Conservation (phyloP, 2,113 vertebrate species). For the Bombycilla garrulus region DNA sequence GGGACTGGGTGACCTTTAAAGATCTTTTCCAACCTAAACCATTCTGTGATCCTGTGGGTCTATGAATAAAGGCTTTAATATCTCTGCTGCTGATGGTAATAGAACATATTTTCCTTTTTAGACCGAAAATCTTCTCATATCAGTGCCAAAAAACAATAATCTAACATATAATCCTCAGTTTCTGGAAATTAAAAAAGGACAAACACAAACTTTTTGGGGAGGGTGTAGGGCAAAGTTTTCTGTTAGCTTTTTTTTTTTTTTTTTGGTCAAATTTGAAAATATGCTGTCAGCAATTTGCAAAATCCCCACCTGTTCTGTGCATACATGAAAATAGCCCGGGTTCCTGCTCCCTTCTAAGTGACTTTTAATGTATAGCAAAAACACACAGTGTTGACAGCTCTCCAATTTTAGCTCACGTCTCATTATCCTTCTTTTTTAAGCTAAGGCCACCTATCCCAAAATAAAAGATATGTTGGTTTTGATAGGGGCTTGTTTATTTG, state of each 20-base stretch:
- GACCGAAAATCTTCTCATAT: neutral
- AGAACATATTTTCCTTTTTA: neutral
- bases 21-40: neutral
- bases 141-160: neutral
- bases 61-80: neutral
- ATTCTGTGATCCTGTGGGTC: neutral
- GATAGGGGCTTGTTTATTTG: neutral
- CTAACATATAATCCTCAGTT: fast-evolving
- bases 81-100: neutral
- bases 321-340: neutral
- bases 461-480: neutral
- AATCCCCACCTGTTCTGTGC: conserved; percentile 27
- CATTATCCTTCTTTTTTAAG: neutral
- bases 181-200: neutral
- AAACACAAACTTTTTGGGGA: neutral
- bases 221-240: neutral
- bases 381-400: conserved; percentile 10
- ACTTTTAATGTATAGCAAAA: conserved; percentile 17
- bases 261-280: neutral
- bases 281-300: conserved; percentile 32
- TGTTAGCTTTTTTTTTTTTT: neutral
- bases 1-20: neutral
- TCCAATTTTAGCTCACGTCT: conserved; percentile 29
- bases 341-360: neutral
- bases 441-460: conserved; percentile 1